phyloP scores from a whole-genome alignment of 2,113 vertebrate genomes.

The Brachyistius frenatus region DNA sequence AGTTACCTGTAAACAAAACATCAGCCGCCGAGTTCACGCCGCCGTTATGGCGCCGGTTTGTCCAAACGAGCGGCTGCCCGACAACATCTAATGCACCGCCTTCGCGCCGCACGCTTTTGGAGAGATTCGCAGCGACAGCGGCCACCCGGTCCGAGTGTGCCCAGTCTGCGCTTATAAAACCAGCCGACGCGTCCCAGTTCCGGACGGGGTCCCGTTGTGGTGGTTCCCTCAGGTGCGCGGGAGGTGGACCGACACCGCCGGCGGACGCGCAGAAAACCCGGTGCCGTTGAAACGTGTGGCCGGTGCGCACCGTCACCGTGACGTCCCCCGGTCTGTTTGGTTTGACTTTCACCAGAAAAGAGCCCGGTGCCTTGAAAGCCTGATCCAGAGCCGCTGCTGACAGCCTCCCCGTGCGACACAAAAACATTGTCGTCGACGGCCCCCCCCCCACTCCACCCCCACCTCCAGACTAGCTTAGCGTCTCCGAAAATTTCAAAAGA shows the following conservation, averaged over 20 bases:
- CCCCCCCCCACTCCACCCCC: neutral
- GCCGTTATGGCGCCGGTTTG: neutral
- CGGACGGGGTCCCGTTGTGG: neutral
- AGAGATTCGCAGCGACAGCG: slow-evolving; percentile 28
- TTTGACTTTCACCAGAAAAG: slow-evolving; percentile 38
- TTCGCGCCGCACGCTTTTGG: slow-evolving; percentile 10
- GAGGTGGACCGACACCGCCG: neutral
- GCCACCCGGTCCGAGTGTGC: slow-evolving; percentile 31
- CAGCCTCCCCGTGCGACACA: slow-evolving; percentile 52
- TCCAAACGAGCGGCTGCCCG: neutral
- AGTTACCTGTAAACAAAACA: slow-evolving; percentile 47
- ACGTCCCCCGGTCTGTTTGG: slow-evolving; percentile 36
- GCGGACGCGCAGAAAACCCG: slow-evolving; percentile 18
- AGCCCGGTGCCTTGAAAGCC: slow-evolving; percentile 32
- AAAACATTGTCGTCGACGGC: slow-evolving; percentile 57
- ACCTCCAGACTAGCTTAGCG: neutral
- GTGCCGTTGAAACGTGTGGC: slow-evolving; percentile 6
- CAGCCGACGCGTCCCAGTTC: slow-evolving; percentile 29
- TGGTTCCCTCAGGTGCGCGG: neutral
- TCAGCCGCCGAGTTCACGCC: neutral
- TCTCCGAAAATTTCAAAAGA: neutral
- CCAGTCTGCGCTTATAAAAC: slow-evolving; percentile 31
- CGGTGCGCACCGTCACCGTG: slow-evolving; percentile 51
- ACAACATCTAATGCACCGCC: neutral
- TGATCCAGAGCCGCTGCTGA: slow-evolving; percentile 49